Conservation (phyloP, 2,797 vertebrate genomes). For the Thalassophryne amazonica region DNA sequence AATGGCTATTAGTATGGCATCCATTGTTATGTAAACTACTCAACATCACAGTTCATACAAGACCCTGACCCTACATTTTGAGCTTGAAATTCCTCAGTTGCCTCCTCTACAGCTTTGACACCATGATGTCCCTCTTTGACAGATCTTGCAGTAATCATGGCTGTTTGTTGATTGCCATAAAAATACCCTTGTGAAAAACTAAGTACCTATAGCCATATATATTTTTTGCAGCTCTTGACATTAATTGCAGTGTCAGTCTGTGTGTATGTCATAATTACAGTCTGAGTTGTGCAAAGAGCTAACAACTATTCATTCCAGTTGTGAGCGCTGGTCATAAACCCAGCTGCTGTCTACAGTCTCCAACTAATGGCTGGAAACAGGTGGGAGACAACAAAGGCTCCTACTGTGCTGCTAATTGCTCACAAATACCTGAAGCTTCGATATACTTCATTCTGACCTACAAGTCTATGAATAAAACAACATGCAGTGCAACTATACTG, state of each 20-base stretch:
- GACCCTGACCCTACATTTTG: too few species aligned
- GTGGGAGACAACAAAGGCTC: constrained; percentile 75
- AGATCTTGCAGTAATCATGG: too few species aligned
- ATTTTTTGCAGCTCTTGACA: not conserved
- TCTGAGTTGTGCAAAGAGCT: constrained; percentile 7
- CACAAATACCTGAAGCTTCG: constrained; percentile 53
- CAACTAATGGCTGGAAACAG: constrained; percentile 66
- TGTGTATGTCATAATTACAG: constrained; percentile 14
- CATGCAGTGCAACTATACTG: not conserved
- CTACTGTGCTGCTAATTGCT: constrained; percentile 64
- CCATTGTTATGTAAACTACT: too few species aligned
- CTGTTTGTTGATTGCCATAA: too few species aligned
- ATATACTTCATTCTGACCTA: constrained; percentile 17
- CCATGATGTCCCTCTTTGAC: too few species aligned
- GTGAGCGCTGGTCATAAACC: constrained; percentile 48
- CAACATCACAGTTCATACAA: too few species aligned
- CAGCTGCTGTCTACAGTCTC: constrained; percentile 57
- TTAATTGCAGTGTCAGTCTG: not conserved
- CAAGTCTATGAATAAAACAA: constrained; percentile 2
- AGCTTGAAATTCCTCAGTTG: too few species aligned
- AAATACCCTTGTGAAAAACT: too few species aligned
- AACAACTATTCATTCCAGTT: constrained; percentile 53
- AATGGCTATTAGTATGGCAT: too few species aligned
- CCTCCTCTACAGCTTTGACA: too few species aligned
- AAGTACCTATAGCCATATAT: too few species aligned